Evolutionary conservation across 2,113 vertebrate species (phyloP).

Genomic region (Stictonetta naevosa): DNA sequence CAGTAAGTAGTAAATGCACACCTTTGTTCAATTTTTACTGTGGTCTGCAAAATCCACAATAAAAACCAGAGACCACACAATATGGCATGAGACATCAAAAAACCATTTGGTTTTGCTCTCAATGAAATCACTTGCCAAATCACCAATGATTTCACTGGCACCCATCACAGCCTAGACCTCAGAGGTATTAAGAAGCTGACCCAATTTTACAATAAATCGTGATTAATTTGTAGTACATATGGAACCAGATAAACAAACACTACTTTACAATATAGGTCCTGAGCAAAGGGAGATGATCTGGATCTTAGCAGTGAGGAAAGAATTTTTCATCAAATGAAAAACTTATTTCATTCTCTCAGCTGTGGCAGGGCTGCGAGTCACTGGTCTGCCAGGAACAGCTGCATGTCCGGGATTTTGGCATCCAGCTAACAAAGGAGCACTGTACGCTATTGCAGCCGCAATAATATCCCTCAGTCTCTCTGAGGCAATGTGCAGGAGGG

Average conservation of each 20-base stretch:
- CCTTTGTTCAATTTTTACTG: neutral
- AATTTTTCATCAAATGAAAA: slow-evolving; percentile 5
- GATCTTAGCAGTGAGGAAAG: neutral
- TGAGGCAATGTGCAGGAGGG: neutral
- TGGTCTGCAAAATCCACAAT: neutral
- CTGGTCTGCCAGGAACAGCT: slow-evolving; percentile 43
- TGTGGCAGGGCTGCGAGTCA: neutral
- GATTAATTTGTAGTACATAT: neutral
- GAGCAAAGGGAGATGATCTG: neutral
- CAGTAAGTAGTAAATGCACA: neutral
- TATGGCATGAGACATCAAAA: neutral
- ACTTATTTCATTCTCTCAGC: neutral
- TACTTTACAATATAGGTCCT: neutral
- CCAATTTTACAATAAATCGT: neutral
- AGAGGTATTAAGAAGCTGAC: neutral
- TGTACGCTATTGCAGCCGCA: neutral
- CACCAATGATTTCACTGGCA: neutral
- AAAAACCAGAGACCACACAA: neutral
- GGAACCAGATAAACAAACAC: neutral
- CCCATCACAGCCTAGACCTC: neutral
- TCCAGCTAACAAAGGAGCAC: neutral
- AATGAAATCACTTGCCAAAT: slow-evolving; percentile 13
- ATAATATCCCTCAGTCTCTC: neutral
- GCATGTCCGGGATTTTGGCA: slow-evolving; percentile 19
- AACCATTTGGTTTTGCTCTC: neutral